phyloP scores from a whole-genome alignment of 2,797 vertebrate genomes.

The Chrosomus eos region DNA sequence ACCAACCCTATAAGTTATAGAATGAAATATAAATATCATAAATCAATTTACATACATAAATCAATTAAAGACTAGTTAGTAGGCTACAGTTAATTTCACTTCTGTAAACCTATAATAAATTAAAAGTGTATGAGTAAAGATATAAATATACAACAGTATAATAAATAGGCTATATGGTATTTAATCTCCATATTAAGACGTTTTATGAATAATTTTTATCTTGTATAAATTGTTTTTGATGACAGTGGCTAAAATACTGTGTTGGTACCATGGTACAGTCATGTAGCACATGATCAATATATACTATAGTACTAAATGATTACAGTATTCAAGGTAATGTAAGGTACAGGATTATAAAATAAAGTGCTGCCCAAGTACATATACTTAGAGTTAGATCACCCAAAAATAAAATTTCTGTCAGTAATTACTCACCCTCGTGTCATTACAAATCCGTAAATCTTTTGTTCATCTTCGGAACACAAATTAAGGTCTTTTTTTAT shows the following conservation, averaged over 20 bases:
- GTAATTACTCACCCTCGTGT: too few species aligned
- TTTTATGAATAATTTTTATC: not conserved
- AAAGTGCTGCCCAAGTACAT: not conserved
- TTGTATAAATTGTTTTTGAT: not conserved
- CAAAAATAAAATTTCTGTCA: too few species aligned
- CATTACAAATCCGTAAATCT: too few species aligned
- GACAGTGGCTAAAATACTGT: not conserved
- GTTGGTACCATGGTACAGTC: not conserved
- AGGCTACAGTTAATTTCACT: too few species aligned
- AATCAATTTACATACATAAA: not conserved
- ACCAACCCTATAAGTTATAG: not conserved
- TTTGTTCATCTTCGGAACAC: too few species aligned
- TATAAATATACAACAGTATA: not conserved
- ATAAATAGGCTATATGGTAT: not conserved
- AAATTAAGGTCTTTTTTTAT: too few species aligned
- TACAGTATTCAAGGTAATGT: not conserved
- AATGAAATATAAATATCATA: not conserved
- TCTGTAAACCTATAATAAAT: not conserved
- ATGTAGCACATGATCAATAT: not conserved
- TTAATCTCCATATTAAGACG: not conserved
- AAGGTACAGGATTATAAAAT: not conserved
- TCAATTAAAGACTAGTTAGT: not conserved
- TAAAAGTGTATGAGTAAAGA: not conserved
- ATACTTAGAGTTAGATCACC: not conserved
- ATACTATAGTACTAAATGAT: not conserved